A percentile compares a stretch with the other conserved stretches of the same genome.
Conservation (phyloP, 2,888 invertebrate genomes). For the Epinotia demarniana region DNA sequence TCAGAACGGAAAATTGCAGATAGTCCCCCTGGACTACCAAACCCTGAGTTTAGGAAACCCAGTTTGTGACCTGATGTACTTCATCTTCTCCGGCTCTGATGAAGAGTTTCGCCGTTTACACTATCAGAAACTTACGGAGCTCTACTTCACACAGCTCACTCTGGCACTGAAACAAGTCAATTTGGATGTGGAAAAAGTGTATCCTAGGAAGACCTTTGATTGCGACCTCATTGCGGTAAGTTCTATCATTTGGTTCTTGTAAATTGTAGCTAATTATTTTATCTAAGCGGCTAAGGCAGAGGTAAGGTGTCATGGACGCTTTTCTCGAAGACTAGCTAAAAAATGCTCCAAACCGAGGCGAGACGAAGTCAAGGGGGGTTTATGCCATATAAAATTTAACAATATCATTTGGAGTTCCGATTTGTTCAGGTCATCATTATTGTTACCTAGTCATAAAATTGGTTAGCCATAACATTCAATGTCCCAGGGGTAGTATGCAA, state of each 20-base stretch:
- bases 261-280: too few relatives aligned
- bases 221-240: conserved; percentile 27
- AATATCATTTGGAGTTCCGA: too few relatives aligned
- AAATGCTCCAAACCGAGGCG: too few relatives aligned
- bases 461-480: too few relatives aligned
- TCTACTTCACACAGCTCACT: conserved; percentile 39
- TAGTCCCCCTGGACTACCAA: conserved; percentile 45
- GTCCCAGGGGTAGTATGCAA: too few relatives aligned
- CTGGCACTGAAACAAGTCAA: conserved; percentile 18
- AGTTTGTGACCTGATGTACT: conserved; percentile 38
- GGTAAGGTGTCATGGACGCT: neutral
- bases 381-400: too few relatives aligned
- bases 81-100: conserved; percentile 46
- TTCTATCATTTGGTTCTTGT: neutral
- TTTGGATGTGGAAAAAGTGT: conserved; percentile 26
- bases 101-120: conserved; percentile 45
- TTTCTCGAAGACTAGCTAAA: too few relatives aligned
- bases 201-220: conserved; percentile 31
- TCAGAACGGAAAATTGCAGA: conserved; percentile 41
- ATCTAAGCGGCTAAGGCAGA: too few relatives aligned
- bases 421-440: too few relatives aligned
- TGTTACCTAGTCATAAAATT: too few relatives aligned
- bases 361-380: too few relatives aligned
- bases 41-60: conserved; percentile 39
- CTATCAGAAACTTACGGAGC: conserved; percentile 37